Evolutionary conservation across 2,888 invertebrate species (phyloP).

Genomic region (Conistra vaccinii): DNA sequence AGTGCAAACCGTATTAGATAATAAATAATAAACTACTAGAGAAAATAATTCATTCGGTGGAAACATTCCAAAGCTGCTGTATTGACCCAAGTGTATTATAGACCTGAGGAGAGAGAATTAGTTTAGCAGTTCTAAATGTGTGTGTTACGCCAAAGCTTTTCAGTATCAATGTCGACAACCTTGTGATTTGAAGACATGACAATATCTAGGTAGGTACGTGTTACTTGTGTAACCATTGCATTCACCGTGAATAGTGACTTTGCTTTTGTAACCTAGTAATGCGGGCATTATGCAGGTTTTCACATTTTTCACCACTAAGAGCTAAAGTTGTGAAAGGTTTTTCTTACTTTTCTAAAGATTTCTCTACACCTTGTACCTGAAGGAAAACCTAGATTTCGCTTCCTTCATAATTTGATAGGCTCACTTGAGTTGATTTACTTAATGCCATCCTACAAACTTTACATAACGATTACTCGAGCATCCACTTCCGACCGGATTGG

Average conservation of each 20-base stretch:
- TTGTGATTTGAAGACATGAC: slow-evolving; percentile 32
- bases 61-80: background rate
- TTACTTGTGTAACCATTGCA: slow-evolving; percentile 29
- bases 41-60: background rate
- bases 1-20: slow-evolving; percentile 1
- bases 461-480: slow-evolving; percentile 46
- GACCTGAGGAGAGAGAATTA: background rate
- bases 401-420: background rate
- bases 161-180: slow-evolving; percentile 49
- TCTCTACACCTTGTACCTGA: background rate
- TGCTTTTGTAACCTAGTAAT: slow-evolving; percentile 18
- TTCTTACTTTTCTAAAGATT: background rate
- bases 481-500: slow-evolving; percentile 54
- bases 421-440: slow-evolving; percentile 1
- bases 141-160: slow-evolving; percentile 18
- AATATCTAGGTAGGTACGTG: background rate
- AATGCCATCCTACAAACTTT: slow-evolving; percentile 26
- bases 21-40: background rate
- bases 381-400: slow-evolving; percentile 4
- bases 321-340: background rate
- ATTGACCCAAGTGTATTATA: no score
- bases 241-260: slow-evolving; percentile 29
- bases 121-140: background rate
- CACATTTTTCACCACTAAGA: slow-evolving; percentile 1
- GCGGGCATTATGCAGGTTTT: slow-evolving; percentile 18